A percentile compares a stretch with the other conserved stretches of the same genome.
phyloP scores from a whole-genome alignment of 2,888 invertebrate species.

The Heliothis peltigera region DNA sequence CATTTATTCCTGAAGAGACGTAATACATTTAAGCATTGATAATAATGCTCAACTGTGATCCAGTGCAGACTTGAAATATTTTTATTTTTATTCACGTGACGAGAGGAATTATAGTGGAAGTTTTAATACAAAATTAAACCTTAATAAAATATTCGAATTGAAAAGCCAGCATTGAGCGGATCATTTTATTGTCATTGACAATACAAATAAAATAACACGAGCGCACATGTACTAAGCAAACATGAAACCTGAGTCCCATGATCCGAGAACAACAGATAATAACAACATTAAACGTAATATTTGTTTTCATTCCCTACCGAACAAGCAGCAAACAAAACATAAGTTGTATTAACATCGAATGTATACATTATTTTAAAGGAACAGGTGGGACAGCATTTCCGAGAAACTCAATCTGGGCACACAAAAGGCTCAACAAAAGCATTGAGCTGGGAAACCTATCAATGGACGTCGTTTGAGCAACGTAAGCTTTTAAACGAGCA shows the following conservation, averaged over 20 bases:
- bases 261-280: not conserved
- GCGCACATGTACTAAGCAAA: not conserved
- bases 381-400: not conserved
- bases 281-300: not conserved
- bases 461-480: slow-evolving; percentile 26
- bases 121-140: not conserved
- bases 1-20: too few relatives aligned
- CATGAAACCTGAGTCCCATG: not conserved
- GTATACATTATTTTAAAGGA: not conserved
- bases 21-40: too few relatives aligned
- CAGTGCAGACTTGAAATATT: too few relatives aligned
- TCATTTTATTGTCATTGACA: not conserved
- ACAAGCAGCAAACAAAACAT: not conserved
- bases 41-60: too few relatives aligned
- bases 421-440: slow-evolving; percentile 17
- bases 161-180: not conserved
- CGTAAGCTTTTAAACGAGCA: slow-evolving; percentile 24
- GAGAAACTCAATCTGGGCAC: slow-evolving; percentile 13
- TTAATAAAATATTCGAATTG: slow-evolving; percentile 1
- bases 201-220: not conserved
- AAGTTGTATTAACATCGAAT: not conserved
- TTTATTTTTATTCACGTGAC: too few relatives aligned
- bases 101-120: too few relatives aligned
- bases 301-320: not conserved
- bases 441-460: slow-evolving; percentile 13